Base-by-base conservation (phyloP, 2,888 invertebrate genomes). In the Agrochola lychnidis region DNA sequence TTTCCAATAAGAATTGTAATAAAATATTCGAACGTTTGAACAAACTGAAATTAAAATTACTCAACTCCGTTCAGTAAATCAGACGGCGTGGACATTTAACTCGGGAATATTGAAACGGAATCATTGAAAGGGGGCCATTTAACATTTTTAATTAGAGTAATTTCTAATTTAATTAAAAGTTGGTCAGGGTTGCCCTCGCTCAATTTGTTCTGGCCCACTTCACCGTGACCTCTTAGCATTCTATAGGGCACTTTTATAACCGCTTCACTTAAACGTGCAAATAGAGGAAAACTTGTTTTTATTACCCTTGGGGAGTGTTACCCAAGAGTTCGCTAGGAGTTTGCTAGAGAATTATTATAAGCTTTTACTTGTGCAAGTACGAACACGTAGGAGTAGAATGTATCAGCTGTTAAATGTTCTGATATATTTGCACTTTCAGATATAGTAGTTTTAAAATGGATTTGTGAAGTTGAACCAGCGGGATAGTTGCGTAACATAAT, bases 161-260 rank as follows among this genome's bases (percentile, higher is more conserved):
- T 89, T 89, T 75, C 78, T 82, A 85, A 88, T 89, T 88, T 85
- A 85, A 88, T 89, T 88, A 88, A 88, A 86, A 88, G 70, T 89
- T 85, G 80, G 78, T 82, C 71, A 73, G 76, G 68, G 82, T 76
- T 51, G 74, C 57, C 67, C 25, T 63, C 57, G 70, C 67, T 69
- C 77, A 78, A 84, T 85, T 88, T 76, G 70, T 76, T 84, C 68
- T 71, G 81, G 72, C 22, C 76, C 76, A 84, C 73, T 87, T 83
- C 77, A 72, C 69, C 45, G 61, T 53, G 61, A 53, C 70, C 73
- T 74, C 80, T 80, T 76, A 82, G 76, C 73, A 71, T 79, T 79
- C 72, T 63, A 76, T 81, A 61, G 56, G 73, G 63, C 74, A 70
- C 69, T 78, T 86, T 86, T 73, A 83, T 74, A 85, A 76, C 71